A percentile compares a stretch with the other conserved stretches of the same genome.
phyloP scores from a whole-genome alignment of 2,888 invertebrate species.

The Tiliacea citrago region DNA sequence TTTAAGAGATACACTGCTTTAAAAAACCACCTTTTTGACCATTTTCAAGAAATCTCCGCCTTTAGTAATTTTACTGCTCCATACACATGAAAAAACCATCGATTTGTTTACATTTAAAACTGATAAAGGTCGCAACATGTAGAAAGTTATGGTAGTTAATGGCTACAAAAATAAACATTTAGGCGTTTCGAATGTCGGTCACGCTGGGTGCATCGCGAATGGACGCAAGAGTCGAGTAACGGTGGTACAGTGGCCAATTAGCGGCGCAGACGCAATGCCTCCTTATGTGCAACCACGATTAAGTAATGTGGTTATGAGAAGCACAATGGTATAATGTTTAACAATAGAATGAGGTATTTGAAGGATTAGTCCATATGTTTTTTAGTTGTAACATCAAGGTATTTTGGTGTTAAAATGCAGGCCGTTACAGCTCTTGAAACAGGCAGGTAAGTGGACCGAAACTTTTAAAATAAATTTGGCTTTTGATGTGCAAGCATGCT shows the following conservation, averaged over 20 bases:
- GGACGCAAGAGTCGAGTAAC: constrained; percentile 64
- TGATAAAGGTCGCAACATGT: constrained; percentile 49
- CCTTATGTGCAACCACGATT: constrained; percentile 36
- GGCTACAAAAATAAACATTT: constrained; percentile 73
- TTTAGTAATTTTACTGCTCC: constrained; percentile 3
- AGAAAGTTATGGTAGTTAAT: constrained; percentile 72
- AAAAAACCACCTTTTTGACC: no score
- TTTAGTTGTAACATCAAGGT: constrained; percentile 9
- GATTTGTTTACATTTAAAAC: constrained; percentile 45
- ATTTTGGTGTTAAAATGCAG: constrained; percentile 21
- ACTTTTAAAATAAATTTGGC: background rate
- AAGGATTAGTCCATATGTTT: constrained; percentile 34
- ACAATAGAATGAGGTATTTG: constrained; percentile 37
- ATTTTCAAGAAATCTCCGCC: no score
- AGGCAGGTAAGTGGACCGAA: constrained; percentile 26
- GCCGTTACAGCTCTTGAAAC: constrained; percentile 3
- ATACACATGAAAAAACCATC: background rate
- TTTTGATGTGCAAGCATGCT: constrained; percentile 1
- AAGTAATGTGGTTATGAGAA: constrained; percentile 51
- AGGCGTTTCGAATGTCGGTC: constrained; percentile 69
- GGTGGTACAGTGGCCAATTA: constrained; percentile 73
- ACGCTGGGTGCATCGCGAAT: constrained; percentile 62
- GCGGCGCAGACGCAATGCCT: constrained; percentile 53
- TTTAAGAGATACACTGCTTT: no score
- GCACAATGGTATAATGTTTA: constrained; percentile 31